Evolutionary conservation across 2,888 invertebrate species (phyloP).

Genomic region (Drosophila mettleri): DNA sequence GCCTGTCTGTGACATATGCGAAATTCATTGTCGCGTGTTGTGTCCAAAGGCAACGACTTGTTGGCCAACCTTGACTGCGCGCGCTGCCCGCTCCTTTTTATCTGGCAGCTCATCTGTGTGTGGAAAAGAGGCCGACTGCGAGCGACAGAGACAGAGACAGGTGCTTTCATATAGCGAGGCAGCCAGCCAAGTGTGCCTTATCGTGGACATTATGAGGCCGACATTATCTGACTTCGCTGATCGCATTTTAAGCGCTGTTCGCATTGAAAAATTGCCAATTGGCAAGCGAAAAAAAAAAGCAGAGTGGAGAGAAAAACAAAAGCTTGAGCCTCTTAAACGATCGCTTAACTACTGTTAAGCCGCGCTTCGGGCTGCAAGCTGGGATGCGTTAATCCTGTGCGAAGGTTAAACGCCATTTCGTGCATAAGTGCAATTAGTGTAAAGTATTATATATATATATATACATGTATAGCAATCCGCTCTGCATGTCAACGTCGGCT

Average conservation of each 20-base stretch:
- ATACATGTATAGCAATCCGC: constrained; percentile 43
- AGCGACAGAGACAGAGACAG: constrained; percentile 37
- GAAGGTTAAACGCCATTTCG: constrained; percentile 75
- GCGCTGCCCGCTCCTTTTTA: constrained; percentile 55
- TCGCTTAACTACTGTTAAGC: constrained; percentile 81
- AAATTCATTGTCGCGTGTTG: constrained; percentile 82
- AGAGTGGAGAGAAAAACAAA: constrained; percentile 34
- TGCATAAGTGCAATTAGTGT: constrained; percentile 80
- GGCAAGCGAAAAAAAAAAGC: constrained; percentile 28
- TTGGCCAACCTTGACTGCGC: constrained; percentile 67
- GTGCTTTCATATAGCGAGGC: constrained; percentile 37
- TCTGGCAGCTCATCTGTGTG: constrained; percentile 55
- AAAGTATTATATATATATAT: constrained; percentile 58
- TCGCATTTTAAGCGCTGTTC: constrained; percentile 69
- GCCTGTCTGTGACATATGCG: constrained; percentile 75
- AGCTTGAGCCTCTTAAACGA: constrained; percentile 69
- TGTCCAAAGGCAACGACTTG: constrained; percentile 41
- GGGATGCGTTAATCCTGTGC: constrained; percentile 59
- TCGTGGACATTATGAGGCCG: constrained; percentile 61
- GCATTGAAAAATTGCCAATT: constrained; percentile 74
- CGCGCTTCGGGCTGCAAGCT: constrained; percentile 42
- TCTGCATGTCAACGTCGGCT: constrained; percentile 47
- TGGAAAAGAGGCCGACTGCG: not conserved
- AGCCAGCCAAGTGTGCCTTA: constrained; percentile 43
- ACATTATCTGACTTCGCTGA: constrained; percentile 70